Base-by-base conservation (phyloP, 2,113 vertebrate species). In the Pungitius pungitius region DNA sequence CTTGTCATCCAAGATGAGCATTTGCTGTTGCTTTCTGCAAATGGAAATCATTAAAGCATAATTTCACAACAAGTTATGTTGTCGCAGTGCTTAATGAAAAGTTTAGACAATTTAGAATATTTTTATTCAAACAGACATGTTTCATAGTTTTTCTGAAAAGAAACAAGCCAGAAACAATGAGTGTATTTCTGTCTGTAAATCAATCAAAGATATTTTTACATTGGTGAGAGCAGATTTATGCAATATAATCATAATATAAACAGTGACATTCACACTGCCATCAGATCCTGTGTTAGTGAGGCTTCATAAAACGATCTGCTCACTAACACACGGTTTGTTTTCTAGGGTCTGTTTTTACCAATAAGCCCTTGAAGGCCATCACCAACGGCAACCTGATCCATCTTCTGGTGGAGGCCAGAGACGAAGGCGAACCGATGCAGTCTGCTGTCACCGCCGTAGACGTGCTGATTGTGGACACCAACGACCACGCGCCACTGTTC, bases 381-480 rank as follows among this genome's bases (percentile, higher is more conserved):
- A 82, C 92, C 63, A 90, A 91, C 52, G 83, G 60, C 81, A 90
- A 94, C 56, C 24, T 82, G 39, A n/a, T 96, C 77, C 93, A 73
- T 47, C 88, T 98, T 40, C 84, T 97, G 39, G 89, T 98, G 37
- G 96, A 98, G 88, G 97, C 96, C 18, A 84, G 49, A 15, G 97
- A 99, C 55, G 87, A 89, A 64, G 97, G 97, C 33, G 86, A 89
- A 76, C 96, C 96, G 2, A 30, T 88, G 14, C 88, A 92, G 59
- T 94, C 80, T 22, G 91, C 94, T 1, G 78, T 97, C 49, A 85
- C 94, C 6, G 89, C 93, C 1, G 17, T 97, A 70, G 92, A 95
- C 0, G 83, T 97, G 65, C 74, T 90, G 0, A 9, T 97, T 62
- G 80, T 92, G 67, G 96, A 96, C 76, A 45, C 86, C 69, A 98